These are phyloP conservation scores for Pyrocephalus nanus DNA, from an alignment of 2,797 vertebrate species.

Conservation along the genomic window DNA sequence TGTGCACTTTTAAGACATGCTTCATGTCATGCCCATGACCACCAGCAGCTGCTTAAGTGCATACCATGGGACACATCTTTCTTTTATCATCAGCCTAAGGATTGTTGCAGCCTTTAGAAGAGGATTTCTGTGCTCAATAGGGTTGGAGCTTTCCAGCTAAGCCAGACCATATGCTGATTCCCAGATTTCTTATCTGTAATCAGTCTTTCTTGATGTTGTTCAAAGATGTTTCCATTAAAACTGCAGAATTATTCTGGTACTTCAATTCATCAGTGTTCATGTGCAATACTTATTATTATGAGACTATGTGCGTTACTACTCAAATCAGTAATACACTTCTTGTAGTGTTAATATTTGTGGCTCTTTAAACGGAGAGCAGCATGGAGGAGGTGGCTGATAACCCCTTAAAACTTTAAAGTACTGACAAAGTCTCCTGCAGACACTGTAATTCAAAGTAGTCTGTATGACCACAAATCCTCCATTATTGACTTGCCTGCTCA, in stretches of 20 bases:
- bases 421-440: neutral
- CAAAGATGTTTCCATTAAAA: conserved; percentile 4
- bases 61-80: neutral
- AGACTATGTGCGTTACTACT: neutral
- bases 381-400: neutral
- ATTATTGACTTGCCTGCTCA: neutral
- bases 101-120: conserved; percentile 5
- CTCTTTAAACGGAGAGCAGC: neutral
- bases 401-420: neutral
- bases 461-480: neutral
- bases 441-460: neutral
- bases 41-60: neutral
- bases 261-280: neutral
- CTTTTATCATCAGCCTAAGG: neutral
- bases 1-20: neutral
- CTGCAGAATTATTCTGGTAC: neutral
- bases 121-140: conserved; percentile 22
- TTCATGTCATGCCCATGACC: neutral
- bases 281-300: neutral
- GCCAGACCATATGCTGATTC: conserved; percentile 39
- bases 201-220: neutral
- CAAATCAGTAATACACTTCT: neutral
- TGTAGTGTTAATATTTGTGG: neutral
- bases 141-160: conserved; percentile 40
- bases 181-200: conserved; percentile 22